Evolutionary conservation across 2,888 invertebrate species (phyloP).

Genomic region (Pseudolycoriella hygida): DNA sequence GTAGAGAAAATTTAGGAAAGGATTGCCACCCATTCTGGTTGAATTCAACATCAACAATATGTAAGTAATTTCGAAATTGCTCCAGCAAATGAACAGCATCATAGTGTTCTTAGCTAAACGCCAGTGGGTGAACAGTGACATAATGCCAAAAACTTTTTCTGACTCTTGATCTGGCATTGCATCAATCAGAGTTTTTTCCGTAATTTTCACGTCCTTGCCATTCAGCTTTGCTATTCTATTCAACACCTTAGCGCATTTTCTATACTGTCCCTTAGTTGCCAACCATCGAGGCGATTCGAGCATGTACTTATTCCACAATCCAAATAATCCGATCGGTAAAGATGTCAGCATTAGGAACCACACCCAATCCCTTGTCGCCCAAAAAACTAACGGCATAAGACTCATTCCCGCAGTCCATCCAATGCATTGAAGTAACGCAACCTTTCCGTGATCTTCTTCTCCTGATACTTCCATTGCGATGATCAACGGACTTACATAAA

Average conservation of each 20-base stretch:
- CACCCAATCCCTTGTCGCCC: conserved; percentile 16
- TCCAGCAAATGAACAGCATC: conserved; percentile 38
- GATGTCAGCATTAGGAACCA: too few relatives aligned
- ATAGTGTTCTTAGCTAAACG: conserved; percentile 35
- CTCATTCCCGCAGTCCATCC: conserved; percentile 35
- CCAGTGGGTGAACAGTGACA: conserved; percentile 37
- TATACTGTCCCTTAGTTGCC: conserved; percentile 33
- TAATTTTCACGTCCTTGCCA: conserved; percentile 26
- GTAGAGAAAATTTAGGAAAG: conserved; percentile 44
- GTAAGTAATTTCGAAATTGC: conserved; percentile 29
- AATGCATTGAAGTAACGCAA: conserved; percentile 33
- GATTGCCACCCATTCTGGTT: conserved; percentile 39
- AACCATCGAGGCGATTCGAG: conserved; percentile 49
- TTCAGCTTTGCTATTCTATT: conserved; percentile 37
- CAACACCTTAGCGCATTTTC: conserved; percentile 31
- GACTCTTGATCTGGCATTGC: conserved; percentile 23
- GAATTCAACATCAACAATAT: conserved; percentile 34
- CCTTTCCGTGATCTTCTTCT: conserved; percentile 29
- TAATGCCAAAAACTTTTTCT: conserved; percentile 32
- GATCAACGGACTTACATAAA: too few relatives aligned
- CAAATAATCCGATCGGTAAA: too few relatives aligned
- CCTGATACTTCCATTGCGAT: too few relatives aligned
- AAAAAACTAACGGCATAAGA: conserved; percentile 32
- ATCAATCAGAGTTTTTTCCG: conserved; percentile 27
- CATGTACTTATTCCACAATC: conserved; percentile 20